Base-by-base conservation (phyloP, 2,797 vertebrate species). In the Telmatherina bonti region DNA sequence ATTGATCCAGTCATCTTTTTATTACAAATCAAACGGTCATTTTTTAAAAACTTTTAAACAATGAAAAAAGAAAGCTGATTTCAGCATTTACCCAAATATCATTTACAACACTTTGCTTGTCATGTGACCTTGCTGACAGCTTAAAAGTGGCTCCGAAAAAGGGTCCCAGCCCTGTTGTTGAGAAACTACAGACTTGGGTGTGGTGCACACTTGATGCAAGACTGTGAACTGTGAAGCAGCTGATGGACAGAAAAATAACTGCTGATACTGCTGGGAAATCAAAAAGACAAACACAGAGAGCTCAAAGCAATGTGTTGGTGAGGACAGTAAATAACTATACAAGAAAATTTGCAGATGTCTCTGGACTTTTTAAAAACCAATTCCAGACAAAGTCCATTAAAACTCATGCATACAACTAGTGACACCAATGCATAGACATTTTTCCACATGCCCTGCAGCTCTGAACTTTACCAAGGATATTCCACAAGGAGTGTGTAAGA, bases 151-250 rank as follows among this genome's bases (percentile, higher is more conserved):
- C 24, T 36, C 30, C 7, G 35, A 0, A 3, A 24, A 67, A 36
- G 47, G 45, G 52, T 68, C 56, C 52, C 58, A 29, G 20, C 74
- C 61, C 54, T 62, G 1, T 57, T 26, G 63, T 30, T 70, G 54
- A 73, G 72, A 79, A 77, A 84, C 65, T 54, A 36, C 30, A 62
- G 22, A 57, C 56, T 24, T 80, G 74, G 80, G 84, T 43, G 83
- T 81, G 76, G 76, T 63, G 59, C 33, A 1, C 43, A 63, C 26
- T 69, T 66, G 18, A 61, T 7, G 18, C 58, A 29, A 62, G 53
- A n/a, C 18, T 36, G n/a, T 29, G 33, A 83, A 76, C 66, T 77
- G 63, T 58, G 24, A 60, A 61, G 30, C 20, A 13, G 26, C 18
- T 64, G 55, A 70, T 47, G 35, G 61, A 76, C 54, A 22, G 62